Percentiles rank a stretch among this genome's conserved stretches.
These are phyloP conservation scores for Platycnemis pennipes DNA, from an alignment of 2,888 invertebrate species.

Conservation along the genomic window DNA sequence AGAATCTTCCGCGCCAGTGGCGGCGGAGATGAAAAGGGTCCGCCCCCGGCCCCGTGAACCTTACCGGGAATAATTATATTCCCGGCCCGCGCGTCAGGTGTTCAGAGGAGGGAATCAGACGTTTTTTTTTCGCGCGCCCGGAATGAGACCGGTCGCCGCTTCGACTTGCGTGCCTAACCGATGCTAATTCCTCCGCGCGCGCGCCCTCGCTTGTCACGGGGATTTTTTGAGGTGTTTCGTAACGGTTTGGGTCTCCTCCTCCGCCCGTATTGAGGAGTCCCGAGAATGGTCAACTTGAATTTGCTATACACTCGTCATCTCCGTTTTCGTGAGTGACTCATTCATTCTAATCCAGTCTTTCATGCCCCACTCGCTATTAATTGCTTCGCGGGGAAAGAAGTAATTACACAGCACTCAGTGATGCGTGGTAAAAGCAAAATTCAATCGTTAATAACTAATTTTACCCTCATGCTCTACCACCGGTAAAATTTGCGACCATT, in stretches of 20 bases:
- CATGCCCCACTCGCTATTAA: no score
- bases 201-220: not conserved
- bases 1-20: not conserved
- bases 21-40: not conserved
- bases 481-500: no score
- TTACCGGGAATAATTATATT: constrained; percentile 21
- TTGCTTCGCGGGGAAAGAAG: no score
- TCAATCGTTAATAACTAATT: no score
- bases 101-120: not conserved
- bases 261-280: not conserved
- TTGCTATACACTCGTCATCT: not conserved
- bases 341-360: no score
- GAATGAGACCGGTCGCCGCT: not conserved
- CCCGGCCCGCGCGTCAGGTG: not conserved
- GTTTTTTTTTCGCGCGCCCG: not conserved
- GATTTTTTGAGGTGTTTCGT: not conserved
- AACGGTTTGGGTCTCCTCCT: not conserved
- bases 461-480: no score
- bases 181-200: not conserved
- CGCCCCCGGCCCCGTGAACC: not conserved
- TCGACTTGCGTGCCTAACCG: not conserved
- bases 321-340: not conserved
- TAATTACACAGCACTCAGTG: no score
- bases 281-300: not conserved
- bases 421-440: no score